These are phyloP conservation scores for Brachylomia viminalis DNA, from an alignment of 2,888 invertebrate species.

Conservation along the genomic window DNA sequence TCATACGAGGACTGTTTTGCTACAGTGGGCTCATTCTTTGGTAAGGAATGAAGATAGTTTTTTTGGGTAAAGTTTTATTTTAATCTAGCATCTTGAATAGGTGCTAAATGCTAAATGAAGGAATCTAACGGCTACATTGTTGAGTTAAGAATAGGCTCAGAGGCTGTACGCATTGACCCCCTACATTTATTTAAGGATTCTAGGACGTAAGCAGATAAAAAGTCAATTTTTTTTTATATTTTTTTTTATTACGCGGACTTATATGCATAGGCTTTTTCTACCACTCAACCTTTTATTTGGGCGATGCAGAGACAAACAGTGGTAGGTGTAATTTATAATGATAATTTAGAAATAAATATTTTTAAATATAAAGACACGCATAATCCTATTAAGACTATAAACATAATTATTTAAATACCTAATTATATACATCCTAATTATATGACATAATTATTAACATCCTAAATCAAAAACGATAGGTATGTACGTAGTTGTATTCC, in stretches of 20 bases:
- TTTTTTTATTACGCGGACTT: too few species aligned
- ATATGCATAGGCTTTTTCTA: too few species aligned
- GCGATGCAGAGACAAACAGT: too few species aligned
- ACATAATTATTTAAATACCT: too few species aligned
- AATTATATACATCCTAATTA: too few species aligned
- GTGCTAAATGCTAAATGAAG: neutral
- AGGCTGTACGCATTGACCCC: neutral
- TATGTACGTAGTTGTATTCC: neutral
- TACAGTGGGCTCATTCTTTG: slow-evolving; percentile 88
- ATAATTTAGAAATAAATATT: too few species aligned
- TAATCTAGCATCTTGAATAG: neutral
- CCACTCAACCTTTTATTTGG: too few species aligned
- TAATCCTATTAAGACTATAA: too few species aligned
- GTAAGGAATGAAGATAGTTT: slow-evolving; percentile 65
- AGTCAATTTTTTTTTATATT: too few species aligned
- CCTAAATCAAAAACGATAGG: neutral
- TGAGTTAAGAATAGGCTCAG: neutral
- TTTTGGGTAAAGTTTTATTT: neutral
- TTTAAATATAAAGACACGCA: too few species aligned
- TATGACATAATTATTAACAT: too few species aligned
- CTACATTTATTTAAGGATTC: neutral
- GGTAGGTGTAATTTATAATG: too few species aligned
- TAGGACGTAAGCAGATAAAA: neutral
- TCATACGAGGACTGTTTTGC: slow-evolving; percentile 82
- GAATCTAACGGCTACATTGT: neutral